Percentiles rank a stretch among this genome's conserved stretches.
These are phyloP conservation scores for Heliocidaris erythrogramma DNA, from an alignment of 35 echinoderm and acorn worm genomes.

Conservation along the genomic window DNA sequence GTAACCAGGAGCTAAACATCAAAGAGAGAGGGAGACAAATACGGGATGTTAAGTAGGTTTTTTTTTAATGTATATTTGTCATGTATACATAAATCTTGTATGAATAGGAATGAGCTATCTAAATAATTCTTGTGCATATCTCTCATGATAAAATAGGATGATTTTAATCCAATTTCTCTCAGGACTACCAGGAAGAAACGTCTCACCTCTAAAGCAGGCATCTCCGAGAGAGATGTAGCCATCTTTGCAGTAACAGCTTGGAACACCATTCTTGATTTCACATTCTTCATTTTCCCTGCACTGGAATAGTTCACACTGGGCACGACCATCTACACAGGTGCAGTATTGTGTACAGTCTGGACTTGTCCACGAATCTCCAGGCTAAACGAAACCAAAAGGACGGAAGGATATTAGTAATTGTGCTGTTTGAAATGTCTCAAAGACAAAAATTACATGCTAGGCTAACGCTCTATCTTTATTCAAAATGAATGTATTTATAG, in stretches of 20 bases:
- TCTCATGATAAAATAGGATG: neutral
- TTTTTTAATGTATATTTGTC: too few species aligned
- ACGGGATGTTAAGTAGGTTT: too few species aligned
- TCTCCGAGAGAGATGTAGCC: conserved; percentile 59
- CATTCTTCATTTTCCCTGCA: conserved; percentile 65
- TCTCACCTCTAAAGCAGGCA: conserved; percentile 7
- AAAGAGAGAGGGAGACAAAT: too few species aligned
- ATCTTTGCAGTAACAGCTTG: conserved; percentile 71
- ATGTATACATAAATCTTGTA: neutral
- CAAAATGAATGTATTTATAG: too few species aligned
- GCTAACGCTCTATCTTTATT: too few species aligned
- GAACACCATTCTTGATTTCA: conserved; percentile 55
- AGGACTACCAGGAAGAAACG: neutral
- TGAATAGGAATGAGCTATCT: neutral
- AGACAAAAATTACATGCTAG: too few species aligned
- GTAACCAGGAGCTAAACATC: too few species aligned
- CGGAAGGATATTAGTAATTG: too few species aligned
- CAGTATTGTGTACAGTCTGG: conserved; percentile 72
- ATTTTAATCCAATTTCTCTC: neutral
- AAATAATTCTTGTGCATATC: neutral
- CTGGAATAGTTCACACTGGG: neutral
- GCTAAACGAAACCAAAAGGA: neutral
- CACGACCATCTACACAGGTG: conserved; percentile 49
- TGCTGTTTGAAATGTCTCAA: too few species aligned
- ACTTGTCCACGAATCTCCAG: conserved; percentile 43